Evolutionary conservation across 2,113 vertebrate genomes (phyloP), one percentile per base, ranked within the genome.

Genomic region (Cololabis saira): DNA sequence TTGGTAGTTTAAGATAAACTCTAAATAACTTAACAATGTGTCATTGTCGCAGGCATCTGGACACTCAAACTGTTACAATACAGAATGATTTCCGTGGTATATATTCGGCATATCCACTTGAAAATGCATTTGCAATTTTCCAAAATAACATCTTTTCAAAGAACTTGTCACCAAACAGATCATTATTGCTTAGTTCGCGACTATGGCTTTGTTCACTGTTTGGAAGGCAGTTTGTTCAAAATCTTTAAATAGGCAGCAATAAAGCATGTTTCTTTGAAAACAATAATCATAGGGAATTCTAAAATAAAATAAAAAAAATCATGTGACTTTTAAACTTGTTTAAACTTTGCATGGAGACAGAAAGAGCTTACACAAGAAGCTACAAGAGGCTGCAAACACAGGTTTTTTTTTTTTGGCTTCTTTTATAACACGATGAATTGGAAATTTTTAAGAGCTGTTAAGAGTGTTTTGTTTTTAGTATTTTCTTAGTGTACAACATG

Each of bases 81-180:
- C 45, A 67, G 18, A 67, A 24, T 24, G 52, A 42, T 66, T 62
- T 62, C 41, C 47, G 14, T 33, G 30, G 48, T 43, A 49, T 52
- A 64, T 68, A 71, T 17, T 56, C 51, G 66, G 58, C 49, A 27
- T 44, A 59, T 61, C 71, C 56, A n/a, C 61, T 74, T 72, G 17
- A 69, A 74, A 78, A 57, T 49, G 14, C 44, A 17, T 60, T n/a
- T 61, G 51, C 50, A 57, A 71, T 85, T 83, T 83, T 63, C 24
- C 41, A 67, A 50, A 64, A 47, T 71, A 33, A 16, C 44, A 49
- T 61, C 22, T 59, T 57, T 44, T 71, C 44, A 74, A 62, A 78
- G 30, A 68, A 80, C 51, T 64, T 55, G 22, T 73, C 27, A 16
- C 41, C 51, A 62, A 64, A 43, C 33, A 59, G 51, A 75, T 74